Evolutionary conservation across 2,888 invertebrate species (phyloP), one percentile per base, ranked within the genome.

Genomic region (Leptinotarsa rubiginosa): DNA sequence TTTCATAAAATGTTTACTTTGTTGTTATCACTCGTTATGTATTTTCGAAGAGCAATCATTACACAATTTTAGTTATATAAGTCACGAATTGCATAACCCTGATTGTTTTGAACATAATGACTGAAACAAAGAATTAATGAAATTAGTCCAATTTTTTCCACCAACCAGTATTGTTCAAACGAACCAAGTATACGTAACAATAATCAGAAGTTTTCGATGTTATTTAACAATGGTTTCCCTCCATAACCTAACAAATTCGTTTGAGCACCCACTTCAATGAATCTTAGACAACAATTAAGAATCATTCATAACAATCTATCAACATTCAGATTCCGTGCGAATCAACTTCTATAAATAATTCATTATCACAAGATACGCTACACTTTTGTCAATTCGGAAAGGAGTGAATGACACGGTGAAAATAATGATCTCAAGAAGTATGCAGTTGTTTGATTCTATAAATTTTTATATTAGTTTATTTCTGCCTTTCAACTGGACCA

Each of bases 71-170:
- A 20, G 22, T 56, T 20, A 56, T 22, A 22, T 56, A 56, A 56
- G 12, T 22, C 12, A 56, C 13, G 15, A 22, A 20, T 13, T 20
- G 13, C 22, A 15, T 12, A 41, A 41, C 13, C 20, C 22, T 62
- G 41, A 25, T 31, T 41, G 56, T 22, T 62, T n/a, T 16, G n/a
- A 31, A 62, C 16, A 13, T n/a, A 62, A 62, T 62, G n/a, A 31
- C 41, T 31, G 41, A 62, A 62, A 59, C 15, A 59, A 20, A 41
- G 62, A 31, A 7, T 10, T 18, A 4, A 59, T 22, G 20, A 22
- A 59, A 22, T 22, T 62, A 31, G 16, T 62, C 31, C 62, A 62
- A 62, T 62, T 62, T 25, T 62, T 62, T 41, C 41, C 5, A 62
- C 41, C 62, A 62, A 5, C 31, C 12, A 2, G 25, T 41, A 62